Base-by-base conservation (phyloP, 2,888 invertebrate genomes). In the Netelia virgata region DNA sequence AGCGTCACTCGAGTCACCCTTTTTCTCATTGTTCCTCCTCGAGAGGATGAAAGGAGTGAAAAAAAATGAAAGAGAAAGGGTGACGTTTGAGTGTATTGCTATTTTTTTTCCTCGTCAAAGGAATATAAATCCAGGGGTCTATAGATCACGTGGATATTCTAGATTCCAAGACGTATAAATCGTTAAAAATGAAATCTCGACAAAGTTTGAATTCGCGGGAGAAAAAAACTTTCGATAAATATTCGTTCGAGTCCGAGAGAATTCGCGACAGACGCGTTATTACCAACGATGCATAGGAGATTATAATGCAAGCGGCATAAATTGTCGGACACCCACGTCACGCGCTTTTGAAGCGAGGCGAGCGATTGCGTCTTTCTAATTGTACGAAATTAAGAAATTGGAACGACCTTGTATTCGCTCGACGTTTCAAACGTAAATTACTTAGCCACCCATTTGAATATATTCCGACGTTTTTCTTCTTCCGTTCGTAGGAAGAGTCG, bases 371-470 rank as follows among this genome's bases (percentile, higher is more conserved):
- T 8, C 66, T 53, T 36, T 23, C 84, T 90, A 87, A 90, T 90
- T 86, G 86, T 82, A 8, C 88, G 86, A 89, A 90, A 90, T 90
- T 89, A 87, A 87, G 86, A 89, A 89, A 91, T 90, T 89, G 85
- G 70, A 88, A 89, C 88, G 88, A 89, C 90, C 91, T 91, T 90
- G 88, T 47, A 47, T 9, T 69, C 72, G 23, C 20, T 77, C 55
- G 11, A 16, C 5, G 14, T 50, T n/a, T 28, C 55, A 57, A 53
- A 64, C 14, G 3, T 55, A 47, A 28, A 28, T 3, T 0, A 23
- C 23, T 3, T 23, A 23, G 23, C 1, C 23, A 23, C 23, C 0
- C 14, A 14, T 11, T 20, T 11, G 3, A 10, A 43, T 28, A 79
- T 41, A 28, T 1, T 0, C 28, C 23, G 18, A 20, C 41, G 18